Percentiles rank a stretch among this genome's conserved stretches.
Evolutionary conservation across 2,113 vertebrate species (phyloP).

Genomic region (Arothron firmamentum): DNA sequence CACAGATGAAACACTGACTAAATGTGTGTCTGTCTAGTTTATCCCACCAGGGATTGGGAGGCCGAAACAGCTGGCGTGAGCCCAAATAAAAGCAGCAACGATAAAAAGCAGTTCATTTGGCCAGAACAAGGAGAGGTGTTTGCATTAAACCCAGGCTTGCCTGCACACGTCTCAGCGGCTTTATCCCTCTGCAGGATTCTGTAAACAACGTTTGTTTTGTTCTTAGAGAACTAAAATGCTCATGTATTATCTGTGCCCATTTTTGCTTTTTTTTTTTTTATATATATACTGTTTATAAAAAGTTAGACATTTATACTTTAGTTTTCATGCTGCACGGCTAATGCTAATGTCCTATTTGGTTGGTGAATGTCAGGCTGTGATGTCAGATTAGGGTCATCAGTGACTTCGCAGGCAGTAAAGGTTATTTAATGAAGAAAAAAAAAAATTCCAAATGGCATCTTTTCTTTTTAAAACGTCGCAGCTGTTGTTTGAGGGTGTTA

Average conservation of each 20-base stretch:
- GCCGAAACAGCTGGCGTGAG: slow-evolving; percentile 49
- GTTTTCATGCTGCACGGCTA: no score
- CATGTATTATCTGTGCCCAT: not conserved
- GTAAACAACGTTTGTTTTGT: slow-evolving; percentile 48
- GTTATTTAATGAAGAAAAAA: no score
- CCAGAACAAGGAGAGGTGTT: slow-evolving; percentile 52
- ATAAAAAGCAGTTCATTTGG: slow-evolving; percentile 61
- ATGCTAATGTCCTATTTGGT: no score
- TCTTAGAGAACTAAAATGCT: slow-evolving; percentile 42
- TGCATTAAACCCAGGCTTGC: slow-evolving; percentile 38
- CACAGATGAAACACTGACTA: slow-evolving; percentile 28
- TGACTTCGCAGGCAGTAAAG: no score
- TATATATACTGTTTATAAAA: no score
- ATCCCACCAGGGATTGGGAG: slow-evolving; percentile 42
- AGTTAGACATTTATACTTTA: no score
- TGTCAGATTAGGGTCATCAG: no score
- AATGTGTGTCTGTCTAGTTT: slow-evolving; percentile 38
- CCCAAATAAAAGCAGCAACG: slow-evolving; percentile 51
- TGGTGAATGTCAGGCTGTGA: no score
- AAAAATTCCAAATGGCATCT: no score
- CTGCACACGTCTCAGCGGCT: slow-evolving; percentile 30
- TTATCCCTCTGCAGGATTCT: slow-evolving; percentile 30
- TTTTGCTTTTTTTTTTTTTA: no score
- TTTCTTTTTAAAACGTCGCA: no score
- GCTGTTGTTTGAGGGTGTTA: no score